Base-by-base conservation (phyloP, 2,113 vertebrate species). In the Callionymus lyra region DNA sequence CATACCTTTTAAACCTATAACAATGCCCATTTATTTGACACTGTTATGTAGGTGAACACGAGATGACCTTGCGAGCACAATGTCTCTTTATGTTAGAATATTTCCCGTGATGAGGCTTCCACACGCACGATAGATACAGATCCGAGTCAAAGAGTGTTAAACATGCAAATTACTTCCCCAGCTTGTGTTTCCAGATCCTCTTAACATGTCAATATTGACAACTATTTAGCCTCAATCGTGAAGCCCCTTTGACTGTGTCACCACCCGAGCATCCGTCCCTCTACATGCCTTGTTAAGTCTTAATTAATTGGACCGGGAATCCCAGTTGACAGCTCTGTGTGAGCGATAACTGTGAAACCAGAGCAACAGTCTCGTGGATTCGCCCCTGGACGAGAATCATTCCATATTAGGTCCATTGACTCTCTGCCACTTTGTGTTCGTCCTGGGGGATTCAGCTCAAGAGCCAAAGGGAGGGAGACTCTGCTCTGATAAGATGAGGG, bases 301-400 rank as follows among this genome's bases (percentile, higher is more conserved):
- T 72, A 76, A 80, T 82, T 83, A 81, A 83, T 68, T 72, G 66
- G 71, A 75, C 69, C 53, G 70, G 56, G 53, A 72, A 76, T 63
- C 67, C 63, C 72, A 77, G 58, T 62, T 77, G 81, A 84, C 70
- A 70, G 67, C 50, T 49, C 54, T 49, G 27, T 42, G 65, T 82
- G 80, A 84, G 70, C 58, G 76, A 77, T 60, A 65, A 64, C 75
- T 68, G 64, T 75, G 68, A 70, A 70, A 68, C 48, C 46, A 37
- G 47, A 63, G 64, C 44, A 56, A 38, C 37, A 49, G 50, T 73
- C 52, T 70, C 61, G 56, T 60, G 47, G 49, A 63, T 38, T 41
- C 41, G 60, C 57, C 75, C 44, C 68, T 32, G 16, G 70, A 77
- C 74, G 66, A 50, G 59, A 61, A 78, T 65, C 57, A 48, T 54